Evolutionary conservation across 2,113 vertebrate genomes (phyloP), one percentile per base, ranked within the genome.

Genomic region (Himantopus leucocephalus): DNA sequence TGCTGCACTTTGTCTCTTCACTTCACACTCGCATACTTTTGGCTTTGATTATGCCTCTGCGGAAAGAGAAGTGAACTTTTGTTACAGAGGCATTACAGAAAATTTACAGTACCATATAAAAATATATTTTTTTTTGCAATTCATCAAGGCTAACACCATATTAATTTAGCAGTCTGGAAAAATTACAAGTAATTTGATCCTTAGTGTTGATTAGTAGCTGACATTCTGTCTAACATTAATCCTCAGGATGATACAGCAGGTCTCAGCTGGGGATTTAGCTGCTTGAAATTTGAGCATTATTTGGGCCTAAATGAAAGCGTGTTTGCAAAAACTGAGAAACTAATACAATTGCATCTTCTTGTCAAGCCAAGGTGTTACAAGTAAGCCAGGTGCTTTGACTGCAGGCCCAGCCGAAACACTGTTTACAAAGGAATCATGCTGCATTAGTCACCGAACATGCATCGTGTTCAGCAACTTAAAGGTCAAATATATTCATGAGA

Each of bases 221-320:
- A 90, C 71, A 78, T 85, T 91, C 75, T 92, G 45, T 84, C 45
- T 96, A 94, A 95, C 50, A 75, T 83, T 83, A 96, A 92, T 96
- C 48, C 70, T 87, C 80, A 27, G 74, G 80, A 67, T 82, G 35
- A 62, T 56, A 85, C 26, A 90, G 73, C 39, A 91, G 12, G 21
- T 85, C 73, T 96, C 71, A 80, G 56, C 17, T 92, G 71, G 53
- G 29, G 47, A 90, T n/a, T 55, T 63, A 73, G 29, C 39, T 94
- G 60, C 71, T 95, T 94, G 86, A 72, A 93, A 96, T 94, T 59
- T 85, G 80, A 92, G 58, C 37, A 37, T 90, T 91, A 67, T 82
- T 88, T 90, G 72, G 60, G 84, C 48, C 29, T 91, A 88, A 92
- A 96, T 85, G 92, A 85, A 95, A 91, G 15, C 14, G 16, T 68